These are phyloP conservation scores for Drosophila aff. DNA, from an alignment of 1,140 invertebrate genomes.

Conservation along the genomic window DNA sequence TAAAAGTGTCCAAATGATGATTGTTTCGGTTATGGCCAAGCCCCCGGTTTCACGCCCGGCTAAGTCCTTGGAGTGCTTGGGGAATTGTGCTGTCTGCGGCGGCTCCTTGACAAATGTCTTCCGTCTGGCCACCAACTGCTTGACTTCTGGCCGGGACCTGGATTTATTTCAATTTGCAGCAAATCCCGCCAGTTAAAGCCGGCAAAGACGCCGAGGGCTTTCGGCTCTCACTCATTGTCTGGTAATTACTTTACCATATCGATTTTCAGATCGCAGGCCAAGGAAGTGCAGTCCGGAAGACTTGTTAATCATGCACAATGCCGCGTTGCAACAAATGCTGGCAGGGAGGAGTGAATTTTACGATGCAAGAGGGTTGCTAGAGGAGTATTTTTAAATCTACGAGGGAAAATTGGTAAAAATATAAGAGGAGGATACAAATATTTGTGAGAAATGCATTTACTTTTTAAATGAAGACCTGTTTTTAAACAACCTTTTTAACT, in stretches of 20 bases:
- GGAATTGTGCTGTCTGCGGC: conserved; percentile 59
- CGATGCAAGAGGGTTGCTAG: background rate
- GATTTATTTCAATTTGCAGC: conserved; percentile 51
- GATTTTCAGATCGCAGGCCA: conserved; percentile 56
- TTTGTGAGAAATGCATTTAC: too few relatives aligned
- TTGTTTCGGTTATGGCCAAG: conserved; percentile 75
- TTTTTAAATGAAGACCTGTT: too few relatives aligned
- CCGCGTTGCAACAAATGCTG: conserved; percentile 6
- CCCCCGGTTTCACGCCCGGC: conserved; percentile 44
- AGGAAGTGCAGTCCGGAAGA: conserved; percentile 20
- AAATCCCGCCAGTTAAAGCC: conserved; percentile 28
- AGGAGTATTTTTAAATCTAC: background rate
- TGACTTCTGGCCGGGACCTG: conserved; percentile 16
- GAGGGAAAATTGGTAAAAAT: background rate
- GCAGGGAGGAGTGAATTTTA: conserved; percentile 6
- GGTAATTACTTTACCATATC: conserved; percentile 71
- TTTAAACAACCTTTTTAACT: background rate
- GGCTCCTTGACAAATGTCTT: conserved; percentile 48
- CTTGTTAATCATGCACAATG: conserved; percentile 56
- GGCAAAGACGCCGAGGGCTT: background rate
- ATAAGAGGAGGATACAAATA: background rate
- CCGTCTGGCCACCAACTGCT: conserved; percentile 26
- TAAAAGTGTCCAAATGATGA: conserved; percentile 83
- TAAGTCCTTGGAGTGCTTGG: conserved; percentile 40
- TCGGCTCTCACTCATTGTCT: background rate